phyloP scores from a whole-genome alignment of 2,113 vertebrate species.

The Xiphophorus hellerii region DNA sequence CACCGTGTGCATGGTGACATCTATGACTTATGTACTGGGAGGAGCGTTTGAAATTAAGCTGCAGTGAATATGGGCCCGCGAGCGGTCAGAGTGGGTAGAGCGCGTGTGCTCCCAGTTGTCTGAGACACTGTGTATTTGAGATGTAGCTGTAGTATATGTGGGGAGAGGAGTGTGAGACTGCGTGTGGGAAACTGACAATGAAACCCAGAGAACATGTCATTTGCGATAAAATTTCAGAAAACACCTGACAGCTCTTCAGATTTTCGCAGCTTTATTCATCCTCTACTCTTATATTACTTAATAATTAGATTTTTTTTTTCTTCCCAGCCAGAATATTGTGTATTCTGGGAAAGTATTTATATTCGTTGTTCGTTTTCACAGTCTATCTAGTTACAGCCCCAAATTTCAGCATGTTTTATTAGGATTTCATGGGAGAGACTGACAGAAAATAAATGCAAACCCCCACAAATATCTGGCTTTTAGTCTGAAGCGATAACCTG shows the following conservation, averaged over 20 bases:
- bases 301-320: too few relatives aligned
- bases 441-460: not conserved
- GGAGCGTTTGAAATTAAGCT: conserved; percentile 76
- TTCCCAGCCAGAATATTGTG: too few relatives aligned
- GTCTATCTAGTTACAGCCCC: not conserved
- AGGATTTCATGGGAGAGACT: not conserved
- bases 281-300: not conserved
- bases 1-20: conserved; percentile 65
- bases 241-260: not conserved
- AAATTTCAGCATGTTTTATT: not conserved
- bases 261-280: not conserved
- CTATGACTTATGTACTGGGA: conserved; percentile 72
- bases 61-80: conserved; percentile 65
- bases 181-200: conserved; percentile 10
- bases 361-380: not conserved
- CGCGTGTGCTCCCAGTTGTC: conserved; percentile 9
- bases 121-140: conserved; percentile 12
- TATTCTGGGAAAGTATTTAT: too few relatives aligned
- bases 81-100: conserved; percentile 40
- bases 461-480: not conserved
- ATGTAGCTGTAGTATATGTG: conserved; percentile 2
- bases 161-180: conserved; percentile 2
- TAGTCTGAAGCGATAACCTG: not conserved
- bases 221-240: not conserved
- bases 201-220: conserved; percentile 3